Evolutionary conservation across 2,797 vertebrate species (phyloP).

Genomic region (Buphagus erythrorhynchus): DNA sequence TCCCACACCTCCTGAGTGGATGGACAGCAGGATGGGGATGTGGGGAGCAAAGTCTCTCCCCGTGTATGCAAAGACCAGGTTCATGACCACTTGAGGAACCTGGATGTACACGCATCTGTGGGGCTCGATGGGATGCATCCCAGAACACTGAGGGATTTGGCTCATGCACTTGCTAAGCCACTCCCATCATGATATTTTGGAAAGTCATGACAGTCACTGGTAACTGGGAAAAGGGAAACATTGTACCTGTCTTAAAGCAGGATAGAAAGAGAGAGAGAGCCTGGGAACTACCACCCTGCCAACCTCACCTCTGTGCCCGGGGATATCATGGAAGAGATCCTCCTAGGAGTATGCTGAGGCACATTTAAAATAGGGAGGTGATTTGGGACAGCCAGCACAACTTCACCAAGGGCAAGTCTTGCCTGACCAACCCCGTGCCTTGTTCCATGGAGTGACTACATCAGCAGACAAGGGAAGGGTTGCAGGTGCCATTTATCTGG

Average conservation of each 20-base stretch:
- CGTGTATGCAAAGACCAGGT: rapidly evolving
- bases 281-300: not conserved
- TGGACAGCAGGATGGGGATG: not conserved
- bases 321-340: not conserved
- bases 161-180: not conserved
- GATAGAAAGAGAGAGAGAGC: not conserved
- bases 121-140: rapidly evolving
- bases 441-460: not conserved
- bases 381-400: not conserved
- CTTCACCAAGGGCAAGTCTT: not conserved
- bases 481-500: not conserved
- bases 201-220: not conserved
- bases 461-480: not conserved
- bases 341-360: not conserved
- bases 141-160: not conserved
- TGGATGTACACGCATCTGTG: not conserved
- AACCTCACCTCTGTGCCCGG: not conserved
- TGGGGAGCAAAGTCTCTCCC: not conserved
- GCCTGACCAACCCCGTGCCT: not conserved
- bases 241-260: not conserved
- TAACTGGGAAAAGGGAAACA: not conserved
- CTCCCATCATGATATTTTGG: not conserved
- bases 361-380: not conserved
- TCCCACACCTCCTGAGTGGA: not conserved
- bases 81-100: not conserved